phyloP scores from a whole-genome alignment of 2,113 vertebrate genomes.

The Oenanthe oenanthe region DNA sequence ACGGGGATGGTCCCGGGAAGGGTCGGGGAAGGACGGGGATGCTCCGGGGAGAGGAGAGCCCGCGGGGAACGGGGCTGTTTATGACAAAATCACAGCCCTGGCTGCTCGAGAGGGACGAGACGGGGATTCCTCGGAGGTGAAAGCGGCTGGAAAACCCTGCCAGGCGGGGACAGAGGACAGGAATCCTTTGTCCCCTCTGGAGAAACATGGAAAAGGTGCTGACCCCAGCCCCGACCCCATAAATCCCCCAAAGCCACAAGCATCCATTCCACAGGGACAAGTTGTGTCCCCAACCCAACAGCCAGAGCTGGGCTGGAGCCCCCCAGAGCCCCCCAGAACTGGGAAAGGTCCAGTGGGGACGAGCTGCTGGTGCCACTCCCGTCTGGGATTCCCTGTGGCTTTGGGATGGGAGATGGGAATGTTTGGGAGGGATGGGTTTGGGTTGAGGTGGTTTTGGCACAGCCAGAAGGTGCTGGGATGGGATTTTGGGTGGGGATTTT shows the following conservation, averaged over 20 bases:
- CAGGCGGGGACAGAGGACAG: background rate
- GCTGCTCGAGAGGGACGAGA: background rate
- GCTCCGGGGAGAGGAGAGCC: background rate
- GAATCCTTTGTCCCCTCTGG: background rate
- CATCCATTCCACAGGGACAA: fast-evolving
- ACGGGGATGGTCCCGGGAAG: background rate
- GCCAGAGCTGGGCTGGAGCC: fast-evolving
- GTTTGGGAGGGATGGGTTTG: fast-evolving
- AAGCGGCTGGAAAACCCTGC: fast-evolving
- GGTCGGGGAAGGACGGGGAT: background rate
- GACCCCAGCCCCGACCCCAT: background rate
- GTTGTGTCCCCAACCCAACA: fast-evolving
- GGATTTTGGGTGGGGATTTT: no score
- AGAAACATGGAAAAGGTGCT: background rate
- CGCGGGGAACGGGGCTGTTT: background rate
- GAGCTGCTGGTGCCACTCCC: fast-evolving
- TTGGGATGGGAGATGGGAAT: background rate
- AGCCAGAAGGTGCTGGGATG: background rate
- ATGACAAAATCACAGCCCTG: background rate
- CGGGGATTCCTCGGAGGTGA: background rate
- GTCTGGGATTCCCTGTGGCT: fast-evolving
- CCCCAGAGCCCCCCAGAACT: background rate
- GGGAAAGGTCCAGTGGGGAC: background rate
- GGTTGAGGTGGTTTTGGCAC: fast-evolving
- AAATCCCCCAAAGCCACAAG: background rate